A percentile compares a stretch with the other conserved stretches of the same genome.
Conservation (phyloP, 2,797 vertebrate species). For the Chaetophractus vellerosus region DNA sequence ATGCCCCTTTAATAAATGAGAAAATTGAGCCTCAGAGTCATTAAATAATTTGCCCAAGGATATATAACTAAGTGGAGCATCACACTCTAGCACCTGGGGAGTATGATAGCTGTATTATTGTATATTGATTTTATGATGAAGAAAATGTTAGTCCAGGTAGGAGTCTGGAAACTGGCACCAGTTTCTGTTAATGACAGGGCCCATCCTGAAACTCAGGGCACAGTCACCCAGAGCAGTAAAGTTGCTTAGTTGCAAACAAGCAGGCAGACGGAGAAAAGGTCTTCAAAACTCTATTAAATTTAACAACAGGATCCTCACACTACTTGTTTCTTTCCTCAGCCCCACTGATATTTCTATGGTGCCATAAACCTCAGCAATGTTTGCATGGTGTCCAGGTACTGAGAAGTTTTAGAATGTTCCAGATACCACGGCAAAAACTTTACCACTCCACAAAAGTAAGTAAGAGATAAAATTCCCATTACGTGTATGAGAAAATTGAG, state of each 20-base stretch:
- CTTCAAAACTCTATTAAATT: not conserved
- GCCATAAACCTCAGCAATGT: not conserved
- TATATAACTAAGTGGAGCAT: not conserved
- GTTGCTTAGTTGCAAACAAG: not conserved
- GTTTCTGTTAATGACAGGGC: not conserved
- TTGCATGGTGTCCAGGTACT: not conserved
- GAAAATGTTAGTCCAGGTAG: not conserved
- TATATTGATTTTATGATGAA: not conserved
- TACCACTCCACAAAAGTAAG: not conserved
- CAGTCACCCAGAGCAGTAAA: not conserved
- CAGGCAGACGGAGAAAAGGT: not conserved
- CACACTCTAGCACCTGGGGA: not conserved
- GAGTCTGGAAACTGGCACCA: not conserved
- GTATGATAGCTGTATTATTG: not conserved
- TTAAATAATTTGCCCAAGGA: slow-evolving; percentile 1
- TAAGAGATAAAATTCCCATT: not conserved
- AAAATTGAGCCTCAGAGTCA: not conserved
- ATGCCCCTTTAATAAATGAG: slow-evolving; percentile 8
- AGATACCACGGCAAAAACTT: not conserved
- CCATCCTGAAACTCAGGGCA: not conserved
- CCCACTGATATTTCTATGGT: not conserved
- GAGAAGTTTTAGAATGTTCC: not conserved
- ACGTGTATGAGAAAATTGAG: not conserved
- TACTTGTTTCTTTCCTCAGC: not conserved
- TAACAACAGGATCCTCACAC: not conserved